Conservation (phyloP, 2,888 invertebrate genomes). For the Drosophila conformis region DNA sequence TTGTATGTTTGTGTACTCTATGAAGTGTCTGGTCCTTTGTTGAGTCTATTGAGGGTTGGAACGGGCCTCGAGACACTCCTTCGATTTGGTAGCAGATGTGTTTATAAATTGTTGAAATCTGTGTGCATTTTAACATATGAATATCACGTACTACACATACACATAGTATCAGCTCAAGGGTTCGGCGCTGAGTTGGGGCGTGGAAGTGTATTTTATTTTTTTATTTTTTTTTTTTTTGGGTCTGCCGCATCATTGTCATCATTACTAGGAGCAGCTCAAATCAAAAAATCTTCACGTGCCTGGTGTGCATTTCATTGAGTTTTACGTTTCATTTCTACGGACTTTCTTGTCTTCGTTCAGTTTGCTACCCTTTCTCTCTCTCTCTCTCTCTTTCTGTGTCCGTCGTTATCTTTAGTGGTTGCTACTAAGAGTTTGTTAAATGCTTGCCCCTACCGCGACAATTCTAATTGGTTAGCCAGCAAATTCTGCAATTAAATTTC, state of each 20-base stretch:
- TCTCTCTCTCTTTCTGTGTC: background rate
- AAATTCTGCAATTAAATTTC: slow-evolving; percentile 76
- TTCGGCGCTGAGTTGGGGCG: background rate
- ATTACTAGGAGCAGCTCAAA: slow-evolving; percentile 32
- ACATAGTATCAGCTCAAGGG: background rate
- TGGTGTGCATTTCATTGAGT: slow-evolving; percentile 40
- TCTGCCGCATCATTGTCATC: slow-evolving; percentile 56
- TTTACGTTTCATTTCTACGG: slow-evolving; percentile 1
- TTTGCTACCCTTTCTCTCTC: background rate
- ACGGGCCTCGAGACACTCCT: slow-evolving; percentile 62
- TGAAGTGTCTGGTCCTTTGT: slow-evolving; percentile 49
- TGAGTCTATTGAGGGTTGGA: slow-evolving; percentile 63
- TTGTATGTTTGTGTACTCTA: slow-evolving; percentile 29
- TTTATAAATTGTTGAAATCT: slow-evolving; percentile 77
- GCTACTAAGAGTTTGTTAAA: slow-evolving; percentile 39
- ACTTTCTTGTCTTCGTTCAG: background rate
- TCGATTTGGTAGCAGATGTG: slow-evolving; percentile 77
- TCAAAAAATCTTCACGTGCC: slow-evolving; percentile 34
- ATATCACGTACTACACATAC: slow-evolving; percentile 58
- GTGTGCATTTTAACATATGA: slow-evolving; percentile 76
- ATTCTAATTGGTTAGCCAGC: slow-evolving; percentile 60
- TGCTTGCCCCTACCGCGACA: slow-evolving; percentile 16
- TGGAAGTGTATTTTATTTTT: background rate
- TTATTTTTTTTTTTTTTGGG: slow-evolving; percentile 13
- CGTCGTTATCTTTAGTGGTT: slow-evolving; percentile 20